Evolutionary conservation across 2,888 invertebrate genomes (phyloP).

Genomic region (Acronicta aceris): DNA sequence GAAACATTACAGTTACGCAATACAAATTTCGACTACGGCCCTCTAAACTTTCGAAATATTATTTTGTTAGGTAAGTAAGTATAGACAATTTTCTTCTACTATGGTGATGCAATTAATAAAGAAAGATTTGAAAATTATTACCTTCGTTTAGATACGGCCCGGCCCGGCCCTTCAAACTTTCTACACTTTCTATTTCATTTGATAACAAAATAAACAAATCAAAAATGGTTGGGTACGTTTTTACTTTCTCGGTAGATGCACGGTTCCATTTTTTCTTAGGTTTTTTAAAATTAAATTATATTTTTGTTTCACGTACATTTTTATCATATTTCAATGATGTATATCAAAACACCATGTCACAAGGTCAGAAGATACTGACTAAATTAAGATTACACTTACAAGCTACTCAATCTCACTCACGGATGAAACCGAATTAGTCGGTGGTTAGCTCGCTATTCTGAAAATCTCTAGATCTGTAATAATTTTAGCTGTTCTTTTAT

Average conservation of each 20-base stretch:
- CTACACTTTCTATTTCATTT: conserved; percentile 41
- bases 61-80: too few relatives aligned
- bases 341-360: too few relatives aligned
- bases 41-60: not conserved
- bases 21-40: too few relatives aligned
- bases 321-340: too few relatives aligned
- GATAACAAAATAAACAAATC: conserved; percentile 10
- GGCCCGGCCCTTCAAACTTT: conserved; percentile 37
- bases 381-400: too few relatives aligned
- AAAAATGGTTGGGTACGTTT: conserved; percentile 2
- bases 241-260: conserved; percentile 25
- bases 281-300: not conserved
- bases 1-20: too few relatives aligned
- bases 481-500: too few relatives aligned
- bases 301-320: not conserved
- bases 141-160: not conserved
- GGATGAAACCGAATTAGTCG: too few relatives aligned
- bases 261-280: not conserved
- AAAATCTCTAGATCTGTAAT: too few relatives aligned
- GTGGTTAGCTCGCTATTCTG: too few relatives aligned
- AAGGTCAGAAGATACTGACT: too few relatives aligned
- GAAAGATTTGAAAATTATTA: conserved; percentile 1
- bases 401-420: too few relatives aligned
- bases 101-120: not conserved
- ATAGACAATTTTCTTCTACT: not conserved